These are phyloP conservation scores for Bungarus multicinctus DNA, from an alignment of 2,113 vertebrate species.

Conservation along the genomic window DNA sequence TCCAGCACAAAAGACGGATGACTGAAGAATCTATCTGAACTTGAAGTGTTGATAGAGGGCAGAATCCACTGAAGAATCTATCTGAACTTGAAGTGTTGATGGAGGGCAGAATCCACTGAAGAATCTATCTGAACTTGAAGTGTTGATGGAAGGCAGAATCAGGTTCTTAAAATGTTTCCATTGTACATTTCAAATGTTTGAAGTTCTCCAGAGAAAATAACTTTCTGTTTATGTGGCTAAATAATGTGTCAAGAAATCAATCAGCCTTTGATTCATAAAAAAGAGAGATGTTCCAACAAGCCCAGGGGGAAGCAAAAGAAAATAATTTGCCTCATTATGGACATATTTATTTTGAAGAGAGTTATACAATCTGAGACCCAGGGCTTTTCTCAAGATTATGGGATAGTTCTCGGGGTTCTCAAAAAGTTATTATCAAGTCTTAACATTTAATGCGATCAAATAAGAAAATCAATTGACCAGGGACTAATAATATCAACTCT, in stretches of 20 bases:
- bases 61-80: neutral
- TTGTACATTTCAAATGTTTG: neutral
- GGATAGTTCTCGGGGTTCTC: neutral
- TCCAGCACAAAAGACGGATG: neutral
- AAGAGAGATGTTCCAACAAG: neutral
- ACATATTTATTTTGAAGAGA: neutral
- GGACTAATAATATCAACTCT: neutral
- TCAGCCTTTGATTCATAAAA: neutral
- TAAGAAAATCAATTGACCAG: neutral
- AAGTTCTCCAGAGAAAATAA: neutral
- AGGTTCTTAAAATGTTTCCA: constrained; percentile 17
- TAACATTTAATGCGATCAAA: neutral
- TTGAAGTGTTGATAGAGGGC: neutral
- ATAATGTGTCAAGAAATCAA: neutral
- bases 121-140: neutral
- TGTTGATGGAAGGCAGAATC: neutral
- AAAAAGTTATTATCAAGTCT: neutral
- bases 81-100: neutral
- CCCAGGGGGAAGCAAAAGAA: neutral
- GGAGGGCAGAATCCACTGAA: no score
- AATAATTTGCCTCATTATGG: neutral
- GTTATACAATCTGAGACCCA: neutral
- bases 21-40: neutral
- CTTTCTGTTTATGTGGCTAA: neutral
- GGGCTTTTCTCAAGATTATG: neutral